Conservation (phyloP, 37 sponge, comb jelly and placozoan genomes). For the Beroe ovata region DNA sequence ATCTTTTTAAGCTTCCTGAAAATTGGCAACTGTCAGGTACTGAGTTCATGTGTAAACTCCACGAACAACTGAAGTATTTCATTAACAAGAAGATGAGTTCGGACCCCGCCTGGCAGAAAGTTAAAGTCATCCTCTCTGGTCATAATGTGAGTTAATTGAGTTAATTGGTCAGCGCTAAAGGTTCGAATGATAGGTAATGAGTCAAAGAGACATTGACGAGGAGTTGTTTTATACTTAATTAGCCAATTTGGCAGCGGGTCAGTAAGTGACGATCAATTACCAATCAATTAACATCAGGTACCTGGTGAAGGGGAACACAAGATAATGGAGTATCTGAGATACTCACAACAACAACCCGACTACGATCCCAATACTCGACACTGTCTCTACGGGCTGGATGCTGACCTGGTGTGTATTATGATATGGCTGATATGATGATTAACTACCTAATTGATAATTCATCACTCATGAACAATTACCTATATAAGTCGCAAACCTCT, state of each 20-base stretch:
- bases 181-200: no score
- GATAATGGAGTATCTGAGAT: slow-evolving; percentile 98
- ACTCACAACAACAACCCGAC: slow-evolving; percentile 76
- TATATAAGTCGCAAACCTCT: not conserved
- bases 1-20: no score
- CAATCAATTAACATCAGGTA: slow-evolving; percentile 72
- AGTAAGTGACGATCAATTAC: no score
- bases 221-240: no score
- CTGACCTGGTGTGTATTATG: slow-evolving; percentile 85
- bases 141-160: slow-evolving; percentile 74
- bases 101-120: slow-evolving; percentile 87
- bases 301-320: slow-evolving; percentile 99
- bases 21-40: slow-evolving; percentile 88
- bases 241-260: no score
- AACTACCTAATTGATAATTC: not conserved
- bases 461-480: not conserved
- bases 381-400: slow-evolving; percentile 98
- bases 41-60: slow-evolving; percentile 88
- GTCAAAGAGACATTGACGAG: no score
- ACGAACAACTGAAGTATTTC: slow-evolving; percentile 90
- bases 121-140: slow-evolving; percentile 88
- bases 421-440: no score
- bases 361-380: slow-evolving; percentile 94
- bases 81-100: slow-evolving; percentile 87
- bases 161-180: no score